A percentile compares a stretch with the other conserved stretches of the same genome.
Evolutionary conservation across 2,113 vertebrate genomes (phyloP).

Genomic region (Engraulis encrasicolus): DNA sequence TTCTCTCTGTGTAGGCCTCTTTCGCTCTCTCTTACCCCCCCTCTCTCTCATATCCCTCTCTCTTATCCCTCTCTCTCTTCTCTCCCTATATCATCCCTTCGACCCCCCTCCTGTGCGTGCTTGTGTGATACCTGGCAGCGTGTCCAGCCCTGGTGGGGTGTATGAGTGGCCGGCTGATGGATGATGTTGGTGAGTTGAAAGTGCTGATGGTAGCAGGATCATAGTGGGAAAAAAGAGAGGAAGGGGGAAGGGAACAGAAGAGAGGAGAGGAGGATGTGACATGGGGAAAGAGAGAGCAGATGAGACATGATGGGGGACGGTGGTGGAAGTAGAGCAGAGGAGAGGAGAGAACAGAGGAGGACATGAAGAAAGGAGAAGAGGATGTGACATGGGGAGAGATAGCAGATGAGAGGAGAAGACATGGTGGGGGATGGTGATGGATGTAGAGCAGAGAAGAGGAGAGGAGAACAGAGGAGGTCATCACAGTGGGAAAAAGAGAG

Average conservation of each 20-base stretch:
- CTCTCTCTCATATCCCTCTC: not conserved
- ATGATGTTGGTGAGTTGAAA: not conserved
- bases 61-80: not conserved
- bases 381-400: too few relatives aligned
- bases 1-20: too few relatives aligned
- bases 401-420: too few relatives aligned
- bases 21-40: too few relatives aligned
- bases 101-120: not conserved
- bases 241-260: not conserved
- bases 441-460: too few relatives aligned
- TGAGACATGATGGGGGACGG: too few relatives aligned
- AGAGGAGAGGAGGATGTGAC: not conserved
- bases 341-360: too few relatives aligned
- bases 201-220: not conserved
- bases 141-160: not conserved
- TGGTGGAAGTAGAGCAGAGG: too few relatives aligned
- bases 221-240: not conserved
- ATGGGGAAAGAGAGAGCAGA: not conserved
- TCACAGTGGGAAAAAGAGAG: not conserved
- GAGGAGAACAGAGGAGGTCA: not conserved
- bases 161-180: not conserved
- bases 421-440: too few relatives aligned
- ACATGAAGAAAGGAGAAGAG: too few relatives aligned
- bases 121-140: not conserved
- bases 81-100: not conserved